Evolutionary conservation across 2,113 vertebrate species (phyloP), one percentile per base, ranked within the genome.

Genomic region (Chloebia gouldiae): DNA sequence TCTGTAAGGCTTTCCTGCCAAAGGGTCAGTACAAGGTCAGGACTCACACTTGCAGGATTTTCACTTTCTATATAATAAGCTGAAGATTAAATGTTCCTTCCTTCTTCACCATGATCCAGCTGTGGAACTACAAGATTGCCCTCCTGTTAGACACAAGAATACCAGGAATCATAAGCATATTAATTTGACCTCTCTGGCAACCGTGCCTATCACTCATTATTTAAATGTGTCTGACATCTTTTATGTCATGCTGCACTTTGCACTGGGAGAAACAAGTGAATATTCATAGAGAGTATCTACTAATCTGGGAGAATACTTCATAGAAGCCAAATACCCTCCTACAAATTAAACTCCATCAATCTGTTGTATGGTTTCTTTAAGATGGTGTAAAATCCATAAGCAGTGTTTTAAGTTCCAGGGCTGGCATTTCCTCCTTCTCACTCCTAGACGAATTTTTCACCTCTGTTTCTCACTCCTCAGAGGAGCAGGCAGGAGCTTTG

Each of bases 401-500:
- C 54, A 64, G 44, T 47, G 18, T 35, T 79, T 78, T 15, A 61
- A 86, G 35, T 47, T 85, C 66, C 78, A 87, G 73, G 75, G 61
- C 27, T 69, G 78, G 28, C 31, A 49, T 79, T 82, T 77, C 40
- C 4, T 64, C 51, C 47, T 59, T 65, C 64, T 40, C 0, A 0
- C 7, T 66, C 47, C 59, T 35, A 27, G 40, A 40, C 1, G 1
- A 39, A 69, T 66, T 80, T 82, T 45, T 69, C 35, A 44, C 40
- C 16, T 39, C 30, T 82, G 42, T 81, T 61, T 71, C 33, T 80
- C 30, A 51, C 13, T 35, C 15, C 30, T 94, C 56, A 81, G 25
- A 88, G 81, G 51, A 88, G 59, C 27, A 77, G 71, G 27, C 30
- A 50, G 54, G 39, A 94, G 37, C n/a, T 78, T 92, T 85, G 57